phyloP scores from a whole-genome alignment of 2,797 vertebrate genomes.

The Danio jaintianensis region DNA sequence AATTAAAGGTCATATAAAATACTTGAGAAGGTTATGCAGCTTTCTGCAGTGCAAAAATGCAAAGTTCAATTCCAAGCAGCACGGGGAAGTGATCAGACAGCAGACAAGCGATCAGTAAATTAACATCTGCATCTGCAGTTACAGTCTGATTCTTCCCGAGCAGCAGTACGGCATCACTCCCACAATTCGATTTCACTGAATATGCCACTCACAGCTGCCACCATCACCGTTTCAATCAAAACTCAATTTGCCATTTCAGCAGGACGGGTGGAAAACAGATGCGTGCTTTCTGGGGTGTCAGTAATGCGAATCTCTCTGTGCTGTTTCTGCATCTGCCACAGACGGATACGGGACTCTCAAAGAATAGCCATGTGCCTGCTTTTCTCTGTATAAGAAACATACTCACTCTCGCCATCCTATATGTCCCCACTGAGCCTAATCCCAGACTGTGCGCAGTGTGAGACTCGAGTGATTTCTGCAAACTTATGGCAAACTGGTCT shows the following conservation, averaged over 20 bases:
- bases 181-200: conserved; percentile 34
- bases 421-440: conserved; percentile 9
- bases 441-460: neutral
- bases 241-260: conserved; percentile 50
- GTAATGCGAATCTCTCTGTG: neutral
- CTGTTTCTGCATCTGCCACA: conserved; percentile 26
- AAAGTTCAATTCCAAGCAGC: neutral
- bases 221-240: conserved; percentile 41
- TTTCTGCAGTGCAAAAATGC: neutral
- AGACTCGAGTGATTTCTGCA: conserved; percentile 26
- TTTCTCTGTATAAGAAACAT: conserved; percentile 49
- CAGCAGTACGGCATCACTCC: neutral
- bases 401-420: neutral
- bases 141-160: neutral
- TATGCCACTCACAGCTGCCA: conserved; percentile 39
- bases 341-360: conserved; percentile 10
- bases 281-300: conserved; percentile 16
- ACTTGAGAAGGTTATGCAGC: neutral
- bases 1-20: neutral
- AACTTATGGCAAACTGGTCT: conserved; percentile 10
- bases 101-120: conserved; percentile 1
- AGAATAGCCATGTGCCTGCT: conserved; percentile 42
- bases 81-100: neutral
- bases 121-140: conserved; percentile 11
- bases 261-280: conserved; percentile 27